Evolutionary conservation across 2,113 vertebrate genomes (phyloP).

Genomic region (Hypocryptadius cinnamomeus): DNA sequence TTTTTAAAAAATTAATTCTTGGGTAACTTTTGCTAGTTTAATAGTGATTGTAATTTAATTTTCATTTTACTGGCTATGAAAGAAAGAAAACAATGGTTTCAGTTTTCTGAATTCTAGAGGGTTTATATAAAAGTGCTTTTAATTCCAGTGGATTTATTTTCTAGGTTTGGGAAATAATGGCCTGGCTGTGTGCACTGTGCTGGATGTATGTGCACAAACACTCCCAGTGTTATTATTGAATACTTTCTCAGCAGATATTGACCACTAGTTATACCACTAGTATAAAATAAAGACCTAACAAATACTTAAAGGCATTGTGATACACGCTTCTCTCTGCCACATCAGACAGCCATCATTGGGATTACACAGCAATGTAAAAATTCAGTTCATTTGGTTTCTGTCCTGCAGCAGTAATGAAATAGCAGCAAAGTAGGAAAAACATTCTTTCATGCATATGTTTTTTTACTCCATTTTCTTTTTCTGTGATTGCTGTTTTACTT

Average conservation of each 20-base stretch:
- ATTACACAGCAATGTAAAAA: conserved; percentile 18
- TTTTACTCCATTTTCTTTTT: neutral
- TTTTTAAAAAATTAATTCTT: neutral
- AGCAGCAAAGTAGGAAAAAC: neutral
- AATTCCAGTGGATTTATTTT: neutral
- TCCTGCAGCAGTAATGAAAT: neutral
- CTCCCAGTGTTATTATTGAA: neutral
- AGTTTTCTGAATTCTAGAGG: neutral
- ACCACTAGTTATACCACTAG: neutral
- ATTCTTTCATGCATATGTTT: neutral
- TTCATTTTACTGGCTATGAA: neutral
- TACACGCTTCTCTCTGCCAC: neutral
- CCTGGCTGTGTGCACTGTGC: neutral
- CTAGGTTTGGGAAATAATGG: neutral
- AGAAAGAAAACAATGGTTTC: neutral
- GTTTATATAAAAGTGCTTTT: neutral
- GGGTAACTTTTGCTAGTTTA: neutral
- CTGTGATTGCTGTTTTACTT: neutral
- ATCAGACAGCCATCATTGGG: neutral
- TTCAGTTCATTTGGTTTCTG: neutral
- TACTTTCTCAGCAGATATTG: neutral
- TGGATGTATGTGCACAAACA: neutral
- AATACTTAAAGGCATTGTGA: neutral
- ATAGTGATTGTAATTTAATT: neutral
- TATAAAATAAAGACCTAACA: neutral